Conservation (phyloP, 2,113 vertebrate species). For the Gobio gobio region DNA sequence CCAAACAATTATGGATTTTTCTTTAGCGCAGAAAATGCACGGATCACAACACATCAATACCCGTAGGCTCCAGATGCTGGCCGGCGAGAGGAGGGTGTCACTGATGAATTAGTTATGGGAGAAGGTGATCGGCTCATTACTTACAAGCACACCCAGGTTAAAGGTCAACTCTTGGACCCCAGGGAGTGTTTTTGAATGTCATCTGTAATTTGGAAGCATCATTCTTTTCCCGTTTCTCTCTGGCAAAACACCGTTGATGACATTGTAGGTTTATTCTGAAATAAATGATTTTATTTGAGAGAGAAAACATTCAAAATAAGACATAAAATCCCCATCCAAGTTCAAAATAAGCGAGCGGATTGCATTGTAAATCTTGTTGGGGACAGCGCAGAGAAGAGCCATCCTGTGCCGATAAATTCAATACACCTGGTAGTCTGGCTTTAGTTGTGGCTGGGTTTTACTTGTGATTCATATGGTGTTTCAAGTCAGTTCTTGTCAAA, state of each 20-base stretch:
- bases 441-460: not conserved
- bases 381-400: slow-evolving; percentile 17
- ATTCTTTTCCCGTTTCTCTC: not conserved
- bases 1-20: slow-evolving; percentile 34
- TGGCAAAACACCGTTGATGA: not conserved
- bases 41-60: slow-evolving; percentile 22
- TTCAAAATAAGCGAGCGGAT: slow-evolving; percentile 15
- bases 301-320: not conserved
- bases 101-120: not conserved
- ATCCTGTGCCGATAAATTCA: slow-evolving; percentile 38
- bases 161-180: not conserved
- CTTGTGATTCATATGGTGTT: slow-evolving; percentile 21
- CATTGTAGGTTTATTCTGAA: not conserved
- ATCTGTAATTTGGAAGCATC: not conserved
- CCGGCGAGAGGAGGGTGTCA: not conserved
- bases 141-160: not conserved
- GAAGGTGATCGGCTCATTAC: slow-evolving; percentile 18
- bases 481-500: slow-evolving; percentile 27
- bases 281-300: not conserved
- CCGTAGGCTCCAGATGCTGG: not conserved
- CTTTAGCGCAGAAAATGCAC: not conserved
- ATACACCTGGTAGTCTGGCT: slow-evolving; percentile 42
- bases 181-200: slow-evolving; percentile 7
- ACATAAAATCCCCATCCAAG: slow-evolving; percentile 23
- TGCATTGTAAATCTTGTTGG: slow-evolving; percentile 43